Base-by-base conservation (phyloP, 1,140 invertebrate genomes). In the Protaetia brevitarsis region DNA sequence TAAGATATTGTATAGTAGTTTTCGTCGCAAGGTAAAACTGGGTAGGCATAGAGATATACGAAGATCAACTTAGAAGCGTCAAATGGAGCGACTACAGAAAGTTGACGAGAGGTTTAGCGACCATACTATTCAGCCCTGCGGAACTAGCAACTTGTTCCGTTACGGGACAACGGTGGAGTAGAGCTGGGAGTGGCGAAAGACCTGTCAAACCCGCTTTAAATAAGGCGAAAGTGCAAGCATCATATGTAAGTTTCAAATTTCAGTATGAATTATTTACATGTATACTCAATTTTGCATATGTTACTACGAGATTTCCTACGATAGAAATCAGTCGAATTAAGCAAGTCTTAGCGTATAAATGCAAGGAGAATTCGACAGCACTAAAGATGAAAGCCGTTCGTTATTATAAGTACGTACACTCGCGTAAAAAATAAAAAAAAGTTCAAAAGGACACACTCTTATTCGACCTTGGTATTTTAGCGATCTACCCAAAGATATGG, bases 1-100 rank as follows among this genome's bases (percentile, higher is more conserved):
- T 51, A 51, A 51, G 41, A 51, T 51, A 23, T 23, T 13, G 41
- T 59, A 34, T 59, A 27, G 13, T 64, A 23, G 21, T 64, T 63
- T 73, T 71, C 1, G 68, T 23, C 26, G 19, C 26, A 51, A 89
- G 88, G 87, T 89, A 72, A 87, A 88, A 73, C 79, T 89, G 64
- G 87, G 87, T 88, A 75, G 88, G 88, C 26, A 87, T 89, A 64
- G 86, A 88, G 74, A 85, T 89, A 57, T 84, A 84, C 72, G 86
- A 88, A 74, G 87, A 88, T 72, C 82, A 88, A 75, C 77, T 89
- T 59, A 82, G 86, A 36, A 84, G 85, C 59, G 86, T 89, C 23
- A 89, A 89, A 72, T 89, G 87, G 87, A 87, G 84, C 60, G 88
- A 89, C 77, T 89, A 89, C 70, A 79, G 87, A 65, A 89, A 89